Conservation (phyloP, 30 jellyfish, hydroid and myxozoan species). For the Hydractinia symbiolongicarpus region DNA sequence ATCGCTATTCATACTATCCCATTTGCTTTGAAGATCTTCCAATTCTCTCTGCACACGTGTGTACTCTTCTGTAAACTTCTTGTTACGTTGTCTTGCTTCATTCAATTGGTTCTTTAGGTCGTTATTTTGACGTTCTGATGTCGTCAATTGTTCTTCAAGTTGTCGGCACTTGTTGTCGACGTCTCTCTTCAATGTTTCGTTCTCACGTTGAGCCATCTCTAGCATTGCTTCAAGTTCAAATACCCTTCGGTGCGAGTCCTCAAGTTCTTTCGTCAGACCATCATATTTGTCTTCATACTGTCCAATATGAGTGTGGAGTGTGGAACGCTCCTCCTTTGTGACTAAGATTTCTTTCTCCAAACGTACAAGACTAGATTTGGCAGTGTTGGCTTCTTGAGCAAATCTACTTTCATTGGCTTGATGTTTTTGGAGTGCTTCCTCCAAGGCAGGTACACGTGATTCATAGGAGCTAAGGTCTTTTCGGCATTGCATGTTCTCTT, state of each 20-base stretch:
- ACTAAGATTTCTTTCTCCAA: conserved; percentile 75
- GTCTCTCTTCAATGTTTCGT: conserved; percentile 60
- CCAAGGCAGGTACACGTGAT: conserved; percentile 56
- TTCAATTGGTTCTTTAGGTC: conserved; percentile 69
- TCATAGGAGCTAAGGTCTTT: conserved; percentile 57
- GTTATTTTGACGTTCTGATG: conserved; percentile 37
- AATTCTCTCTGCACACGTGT: conserved; percentile 42
- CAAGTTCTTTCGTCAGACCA: conserved; percentile 49
- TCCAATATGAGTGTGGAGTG: conserved; percentile 32
- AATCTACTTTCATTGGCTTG: conserved; percentile 54
- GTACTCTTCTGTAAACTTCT: conserved; percentile 37
- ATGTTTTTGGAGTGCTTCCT: conserved; percentile 61
- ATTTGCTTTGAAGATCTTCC: conserved; percentile 63
- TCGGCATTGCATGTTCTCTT: conserved; percentile 53
- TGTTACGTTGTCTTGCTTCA: conserved; percentile 53
- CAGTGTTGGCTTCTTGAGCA: conserved; percentile 59
- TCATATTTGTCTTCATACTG: conserved; percentile 32
- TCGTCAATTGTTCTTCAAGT: conserved; percentile 71
- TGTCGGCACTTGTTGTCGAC: conserved; percentile 51
- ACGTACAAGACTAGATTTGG: conserved; percentile 42
- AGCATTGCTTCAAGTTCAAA: conserved; percentile 89
- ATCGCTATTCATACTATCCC: conserved; percentile 61
- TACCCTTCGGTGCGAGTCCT: conserved; percentile 67
- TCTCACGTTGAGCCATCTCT: conserved; percentile 76
- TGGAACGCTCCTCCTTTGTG: conserved; percentile 53